Conservation (phyloP, 2,888 invertebrate species). For the Spodoptera littoralis region DNA sequence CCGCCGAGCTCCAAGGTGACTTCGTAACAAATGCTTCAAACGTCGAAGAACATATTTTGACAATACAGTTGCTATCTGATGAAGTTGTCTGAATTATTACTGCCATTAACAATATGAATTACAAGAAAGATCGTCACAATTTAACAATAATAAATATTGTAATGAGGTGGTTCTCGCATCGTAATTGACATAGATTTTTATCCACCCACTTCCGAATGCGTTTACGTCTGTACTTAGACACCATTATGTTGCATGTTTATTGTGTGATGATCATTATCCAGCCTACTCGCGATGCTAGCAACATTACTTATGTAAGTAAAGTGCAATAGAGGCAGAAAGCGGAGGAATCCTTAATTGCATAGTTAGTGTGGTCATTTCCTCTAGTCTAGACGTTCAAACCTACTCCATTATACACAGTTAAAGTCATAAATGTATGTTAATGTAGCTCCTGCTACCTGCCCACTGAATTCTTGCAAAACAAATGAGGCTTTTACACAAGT, state of each 20-base stretch:
- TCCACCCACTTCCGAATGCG: slow-evolving; percentile 47
- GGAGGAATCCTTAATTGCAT: slow-evolving; percentile 47
- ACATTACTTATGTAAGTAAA: slow-evolving; percentile 50
- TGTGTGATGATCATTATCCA: slow-evolving; percentile 45
- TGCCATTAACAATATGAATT: slow-evolving; percentile 22
- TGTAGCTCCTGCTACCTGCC: slow-evolving; percentile 12
- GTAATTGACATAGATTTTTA: slow-evolving; percentile 43
- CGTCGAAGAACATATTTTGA: slow-evolving; percentile 33
- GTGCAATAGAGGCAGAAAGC: slow-evolving; percentile 31
- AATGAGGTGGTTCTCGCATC: slow-evolving; percentile 39
- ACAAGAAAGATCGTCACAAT: slow-evolving; percentile 13
- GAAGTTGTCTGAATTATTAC: slow-evolving; percentile 25
- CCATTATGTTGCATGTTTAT: slow-evolving; percentile 47
- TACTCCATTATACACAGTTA: slow-evolving; percentile 58
- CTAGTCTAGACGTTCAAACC: slow-evolving; percentile 44
- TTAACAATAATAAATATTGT: slow-evolving; percentile 25
- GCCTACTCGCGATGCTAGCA: slow-evolving; percentile 43
- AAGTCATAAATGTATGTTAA: slow-evolving; percentile 36
- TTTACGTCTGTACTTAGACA: slow-evolving; percentile 48
- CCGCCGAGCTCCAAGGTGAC: slow-evolving; percentile 41
- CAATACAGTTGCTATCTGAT: slow-evolving; percentile 35
- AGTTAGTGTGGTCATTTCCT: slow-evolving; percentile 47
- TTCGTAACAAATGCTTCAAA: slow-evolving; percentile 18
- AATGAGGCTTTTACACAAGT: slow-evolving; percentile 79
- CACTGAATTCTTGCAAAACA: slow-evolving; percentile 69